Conservation (phyloP, 2,888 invertebrate species). For the Acronicta alni region DNA sequence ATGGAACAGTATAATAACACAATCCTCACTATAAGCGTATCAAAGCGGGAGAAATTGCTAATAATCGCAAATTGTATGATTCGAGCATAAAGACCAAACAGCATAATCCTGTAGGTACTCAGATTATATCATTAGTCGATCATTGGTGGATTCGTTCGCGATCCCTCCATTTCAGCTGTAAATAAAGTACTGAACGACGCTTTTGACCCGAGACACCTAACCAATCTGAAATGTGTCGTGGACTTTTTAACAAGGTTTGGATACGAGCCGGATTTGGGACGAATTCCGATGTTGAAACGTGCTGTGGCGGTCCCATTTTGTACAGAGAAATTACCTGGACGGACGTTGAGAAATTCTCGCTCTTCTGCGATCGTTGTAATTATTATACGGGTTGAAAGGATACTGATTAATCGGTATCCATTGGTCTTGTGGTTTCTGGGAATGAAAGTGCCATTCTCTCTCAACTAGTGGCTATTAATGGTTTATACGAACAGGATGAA, state of each 20-base stretch:
- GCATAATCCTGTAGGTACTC: not conserved
- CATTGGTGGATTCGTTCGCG: conserved; percentile 16
- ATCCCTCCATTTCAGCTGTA: conserved; percentile 1
- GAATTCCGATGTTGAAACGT: conserved; percentile 36
- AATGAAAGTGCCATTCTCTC: not conserved
- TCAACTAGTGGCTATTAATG: not conserved
- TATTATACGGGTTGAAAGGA: conserved; percentile 7
- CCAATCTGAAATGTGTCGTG: conserved; percentile 52
- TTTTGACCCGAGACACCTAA: conserved; percentile 51
- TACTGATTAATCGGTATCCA: not conserved
- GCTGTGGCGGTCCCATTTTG: conserved; percentile 25
- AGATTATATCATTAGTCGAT: conserved; percentile 23
- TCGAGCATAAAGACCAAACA: conserved; percentile 2
- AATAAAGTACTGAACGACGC: conserved; percentile 13
- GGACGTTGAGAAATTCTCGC: conserved; percentile 4
- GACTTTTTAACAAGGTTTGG: conserved; percentile 56
- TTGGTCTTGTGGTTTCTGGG: not conserved
- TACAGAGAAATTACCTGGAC: conserved; percentile 22
- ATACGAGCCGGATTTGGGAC: conserved; percentile 42
- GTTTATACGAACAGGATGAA: no score
- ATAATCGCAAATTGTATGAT: not conserved
- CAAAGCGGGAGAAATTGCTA: not conserved
- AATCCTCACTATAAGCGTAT: not conserved
- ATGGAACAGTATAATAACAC: not conserved
- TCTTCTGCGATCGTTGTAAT: conserved; percentile 10